Evolutionary conservation across 2,888 invertebrate species (phyloP).

Genomic region (Ypsolopha scabrella): DNA sequence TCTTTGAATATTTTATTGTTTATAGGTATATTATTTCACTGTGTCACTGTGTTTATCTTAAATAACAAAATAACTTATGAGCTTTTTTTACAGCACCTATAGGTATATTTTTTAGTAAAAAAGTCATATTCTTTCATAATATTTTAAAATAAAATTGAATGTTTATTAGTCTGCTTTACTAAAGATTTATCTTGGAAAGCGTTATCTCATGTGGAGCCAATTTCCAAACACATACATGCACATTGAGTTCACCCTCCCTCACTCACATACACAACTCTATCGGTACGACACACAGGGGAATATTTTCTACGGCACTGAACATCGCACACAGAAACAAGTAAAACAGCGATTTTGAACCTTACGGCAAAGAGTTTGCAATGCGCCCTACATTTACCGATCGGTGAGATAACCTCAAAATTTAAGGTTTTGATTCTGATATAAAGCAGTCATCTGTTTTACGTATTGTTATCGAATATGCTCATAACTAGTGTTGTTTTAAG

Average conservation of each 20-base stretch:
- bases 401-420: slow-evolving; percentile 61
- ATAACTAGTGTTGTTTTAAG: not conserved
- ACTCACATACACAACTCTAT: slow-evolving; percentile 14
- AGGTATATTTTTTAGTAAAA: too few relatives aligned
- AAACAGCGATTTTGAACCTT: slow-evolving; percentile 41
- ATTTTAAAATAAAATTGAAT: too few relatives aligned
- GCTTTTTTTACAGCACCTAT: too few relatives aligned
- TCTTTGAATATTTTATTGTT: too few relatives aligned
- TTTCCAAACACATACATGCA: slow-evolving; percentile 30
- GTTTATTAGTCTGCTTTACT: too few relatives aligned
- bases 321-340: slow-evolving; percentile 24
- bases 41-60: too few relatives aligned
- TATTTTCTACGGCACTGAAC: slow-evolving; percentile 21
- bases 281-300: slow-evolving; percentile 23
- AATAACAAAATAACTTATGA: too few relatives aligned
- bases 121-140: too few relatives aligned
- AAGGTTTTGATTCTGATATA: slow-evolving; percentile 23
- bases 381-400: slow-evolving; percentile 58
- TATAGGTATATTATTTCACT: too few relatives aligned
- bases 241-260: slow-evolving; percentile 25
- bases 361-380: slow-evolving; percentile 31
- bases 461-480: not conserved
- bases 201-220: slow-evolving; percentile 18
- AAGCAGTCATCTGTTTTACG: not conserved
- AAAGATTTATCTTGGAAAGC: slow-evolving; percentile 18